Conservation (phyloP, 2,797 vertebrate species). For the Anomalospiza imberbis region DNA sequence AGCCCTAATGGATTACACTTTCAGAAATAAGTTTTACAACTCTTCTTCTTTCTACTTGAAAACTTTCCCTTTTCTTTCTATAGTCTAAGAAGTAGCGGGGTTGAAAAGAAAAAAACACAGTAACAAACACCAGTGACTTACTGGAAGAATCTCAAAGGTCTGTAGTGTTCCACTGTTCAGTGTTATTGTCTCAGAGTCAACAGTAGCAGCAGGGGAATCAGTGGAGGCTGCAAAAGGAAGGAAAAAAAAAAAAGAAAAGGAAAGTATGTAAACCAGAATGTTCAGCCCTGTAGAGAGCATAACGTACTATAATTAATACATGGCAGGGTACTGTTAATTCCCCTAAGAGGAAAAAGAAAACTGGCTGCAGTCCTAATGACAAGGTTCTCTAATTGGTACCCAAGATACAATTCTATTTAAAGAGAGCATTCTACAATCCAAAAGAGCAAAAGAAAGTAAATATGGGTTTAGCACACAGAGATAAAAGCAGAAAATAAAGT, state of each 20-base stretch:
- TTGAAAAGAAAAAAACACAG: not conserved
- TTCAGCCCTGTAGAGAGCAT: not conserved
- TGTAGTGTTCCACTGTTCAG: slow-evolving; percentile 92
- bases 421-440: not conserved
- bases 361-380: slow-evolving; percentile 4
- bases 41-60: not conserved
- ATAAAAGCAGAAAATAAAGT: not conserved
- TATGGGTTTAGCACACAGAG: not conserved
- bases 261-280: not conserved
- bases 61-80: not conserved
- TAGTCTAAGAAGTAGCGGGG: not conserved
- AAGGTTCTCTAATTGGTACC: slow-evolving; percentile 11
- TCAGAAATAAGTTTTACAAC: not conserved
- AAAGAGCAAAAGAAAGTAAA: not conserved
- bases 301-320: slow-evolving; percentile 14
- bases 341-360: not conserved
- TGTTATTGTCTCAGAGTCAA: slow-evolving; percentile 90
- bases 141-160: slow-evolving; percentile 97
- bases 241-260: not conserved
- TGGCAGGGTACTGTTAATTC: not conserved
- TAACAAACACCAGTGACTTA: slow-evolving; percentile 71
- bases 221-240: slow-evolving; percentile 71
- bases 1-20: not conserved
- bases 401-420: not conserved
- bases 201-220: slow-evolving; percentile 77